phyloP scores from a whole-genome alignment of 2,113 vertebrate genomes.

The Thomomys bottae region DNA sequence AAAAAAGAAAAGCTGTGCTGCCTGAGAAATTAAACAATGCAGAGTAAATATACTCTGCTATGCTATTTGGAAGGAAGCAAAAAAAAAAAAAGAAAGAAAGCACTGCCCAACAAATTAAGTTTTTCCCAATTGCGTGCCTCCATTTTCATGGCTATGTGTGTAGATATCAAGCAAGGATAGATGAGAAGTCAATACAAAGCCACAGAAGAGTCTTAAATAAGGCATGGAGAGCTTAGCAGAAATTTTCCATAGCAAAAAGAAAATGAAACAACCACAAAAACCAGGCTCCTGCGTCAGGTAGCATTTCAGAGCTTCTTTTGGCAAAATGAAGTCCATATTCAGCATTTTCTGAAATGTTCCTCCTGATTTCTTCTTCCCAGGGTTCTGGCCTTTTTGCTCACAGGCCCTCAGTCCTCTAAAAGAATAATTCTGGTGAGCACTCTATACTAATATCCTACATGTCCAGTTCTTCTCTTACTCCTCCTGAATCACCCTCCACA shows the following conservation, averaged over 20 bases:
- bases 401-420: neutral
- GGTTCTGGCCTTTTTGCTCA: neutral
- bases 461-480: neutral
- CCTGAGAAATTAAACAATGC: constrained; percentile 4
- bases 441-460: neutral
- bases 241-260: neutral
- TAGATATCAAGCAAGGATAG: neutral
- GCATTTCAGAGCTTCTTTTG: constrained; percentile 11
- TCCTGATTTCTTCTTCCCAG: neutral
- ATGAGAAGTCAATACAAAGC: neutral
- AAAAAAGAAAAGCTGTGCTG: neutral
- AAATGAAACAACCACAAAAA: neutral
- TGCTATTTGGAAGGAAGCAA: neutral
- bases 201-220: neutral
- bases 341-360: constrained; percentile 24
- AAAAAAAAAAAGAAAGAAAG: neutral
- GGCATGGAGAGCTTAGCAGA: neutral
- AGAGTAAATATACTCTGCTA: neutral
- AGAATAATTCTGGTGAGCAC: neutral
- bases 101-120: neutral
- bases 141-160: neutral
- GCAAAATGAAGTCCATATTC: neutral
- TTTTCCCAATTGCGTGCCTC: neutral
- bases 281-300: neutral
- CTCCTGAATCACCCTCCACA: neutral